These are phyloP conservation scores for Pycnomerus fuliginosus DNA, from an alignment of 2,888 invertebrate genomes.

Conservation along the genomic window DNA sequence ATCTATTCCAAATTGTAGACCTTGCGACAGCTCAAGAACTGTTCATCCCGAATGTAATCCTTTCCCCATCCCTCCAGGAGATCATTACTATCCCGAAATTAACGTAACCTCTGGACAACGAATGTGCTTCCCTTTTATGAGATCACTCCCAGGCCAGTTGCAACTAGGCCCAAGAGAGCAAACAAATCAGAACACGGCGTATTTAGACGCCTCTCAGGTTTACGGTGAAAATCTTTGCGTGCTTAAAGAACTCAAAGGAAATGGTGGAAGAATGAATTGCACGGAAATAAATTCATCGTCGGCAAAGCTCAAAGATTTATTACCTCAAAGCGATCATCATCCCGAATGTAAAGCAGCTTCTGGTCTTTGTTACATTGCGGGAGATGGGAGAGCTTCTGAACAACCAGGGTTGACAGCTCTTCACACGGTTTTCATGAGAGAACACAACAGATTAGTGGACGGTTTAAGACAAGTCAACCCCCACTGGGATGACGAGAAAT, in stretches of 20 bases:
- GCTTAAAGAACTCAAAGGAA: constrained; percentile 72
- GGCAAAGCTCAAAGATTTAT: constrained; percentile 71
- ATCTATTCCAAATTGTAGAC: constrained; percentile 85
- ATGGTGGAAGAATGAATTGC: constrained; percentile 79
- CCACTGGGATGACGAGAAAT: constrained; percentile 83
- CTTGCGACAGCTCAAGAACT: constrained; percentile 82
- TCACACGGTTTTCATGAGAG: constrained; percentile 85
- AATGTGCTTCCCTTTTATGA: constrained; percentile 92
- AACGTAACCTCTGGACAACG: constrained; percentile 81
- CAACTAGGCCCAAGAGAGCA: constrained; percentile 87
- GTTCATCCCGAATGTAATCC: constrained; percentile 95
- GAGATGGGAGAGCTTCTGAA: constrained; percentile 90
- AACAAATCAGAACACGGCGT: constrained; percentile 91
- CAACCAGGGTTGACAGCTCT: constrained; percentile 87
- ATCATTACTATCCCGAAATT: constrained; percentile 85
- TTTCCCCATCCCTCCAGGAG: constrained; percentile 83
- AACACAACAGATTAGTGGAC: constrained; percentile 85
- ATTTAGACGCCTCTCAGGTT: constrained; percentile 80
- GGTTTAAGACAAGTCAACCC: constrained; percentile 78
- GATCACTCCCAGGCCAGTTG: constrained; percentile 89
- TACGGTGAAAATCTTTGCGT: constrained; percentile 90
- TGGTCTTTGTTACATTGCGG: constrained; percentile 85
- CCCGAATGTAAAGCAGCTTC: constrained; percentile 87
- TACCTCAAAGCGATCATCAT: constrained; percentile 76
- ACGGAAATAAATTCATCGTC: constrained; percentile 78